Percentiles rank a stretch among this genome's conserved stretches.
These are phyloP conservation scores for Crocidura indochinensis DNA, from an alignment of 2,797 vertebrate genomes.

Conservation along the genomic window DNA sequence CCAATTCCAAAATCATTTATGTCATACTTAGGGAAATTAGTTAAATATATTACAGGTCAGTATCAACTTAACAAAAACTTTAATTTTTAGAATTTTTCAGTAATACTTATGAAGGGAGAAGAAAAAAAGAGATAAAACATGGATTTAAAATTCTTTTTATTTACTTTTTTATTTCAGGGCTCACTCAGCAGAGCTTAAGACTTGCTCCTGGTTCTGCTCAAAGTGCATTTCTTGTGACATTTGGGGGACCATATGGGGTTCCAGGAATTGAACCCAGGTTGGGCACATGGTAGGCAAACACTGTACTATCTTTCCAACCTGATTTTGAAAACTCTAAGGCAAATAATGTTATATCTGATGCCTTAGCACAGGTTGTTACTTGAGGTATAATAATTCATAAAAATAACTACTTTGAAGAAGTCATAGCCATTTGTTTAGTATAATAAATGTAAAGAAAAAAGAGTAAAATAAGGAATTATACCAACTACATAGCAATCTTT, in stretches of 20 bases:
- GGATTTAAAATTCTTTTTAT: too few relatives aligned
- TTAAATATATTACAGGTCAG: conserved; percentile 46
- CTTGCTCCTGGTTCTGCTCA: too few relatives aligned
- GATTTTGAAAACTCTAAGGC: conserved; percentile 59
- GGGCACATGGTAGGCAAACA: too few relatives aligned
- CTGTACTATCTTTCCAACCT: too few relatives aligned
- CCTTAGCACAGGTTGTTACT: conserved; percentile 42
- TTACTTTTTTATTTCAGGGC: too few relatives aligned
- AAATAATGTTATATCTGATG: conserved; percentile 71
- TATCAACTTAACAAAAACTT: conserved; percentile 32
- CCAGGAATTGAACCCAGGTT: too few relatives aligned
- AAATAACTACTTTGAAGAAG: conserved; percentile 47
- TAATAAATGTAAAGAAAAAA: conserved; percentile 19
- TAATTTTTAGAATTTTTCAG: conserved; percentile 64
- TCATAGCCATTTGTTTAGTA: conserved; percentile 32
- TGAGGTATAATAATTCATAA: conserved; percentile 69
- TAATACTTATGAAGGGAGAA: conserved; percentile 12
- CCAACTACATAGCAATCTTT: background rate
- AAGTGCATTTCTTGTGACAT: too few relatives aligned
- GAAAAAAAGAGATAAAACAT: conserved; percentile 6
- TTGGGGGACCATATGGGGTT: too few relatives aligned
- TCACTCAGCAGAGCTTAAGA: too few relatives aligned
- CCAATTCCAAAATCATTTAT: background rate
- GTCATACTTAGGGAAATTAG: background rate
- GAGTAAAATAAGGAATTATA: conserved; percentile 11